Percentiles rank a stretch among this genome's conserved stretches.
These are phyloP conservation scores for Aramus guarauna DNA, from an alignment of 2,113 vertebrate species.

Conservation along the genomic window DNA sequence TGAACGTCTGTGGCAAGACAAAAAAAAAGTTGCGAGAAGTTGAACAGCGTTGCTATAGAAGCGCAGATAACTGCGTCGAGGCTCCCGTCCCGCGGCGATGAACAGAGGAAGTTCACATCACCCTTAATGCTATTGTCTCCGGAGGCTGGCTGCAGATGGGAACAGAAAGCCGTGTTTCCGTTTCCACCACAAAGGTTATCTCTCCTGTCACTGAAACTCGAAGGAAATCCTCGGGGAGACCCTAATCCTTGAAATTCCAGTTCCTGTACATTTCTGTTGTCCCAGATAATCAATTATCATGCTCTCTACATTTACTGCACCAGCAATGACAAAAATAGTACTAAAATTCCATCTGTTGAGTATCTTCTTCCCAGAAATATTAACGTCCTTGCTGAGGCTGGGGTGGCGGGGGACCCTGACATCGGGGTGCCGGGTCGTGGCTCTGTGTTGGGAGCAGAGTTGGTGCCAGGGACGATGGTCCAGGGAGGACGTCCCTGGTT, in stretches of 20 bases:
- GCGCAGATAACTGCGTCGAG: not conserved
- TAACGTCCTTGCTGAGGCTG: not conserved
- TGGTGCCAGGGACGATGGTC: fast-evolving
- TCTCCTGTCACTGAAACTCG: not conserved
- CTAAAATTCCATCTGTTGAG: conserved; percentile 44
- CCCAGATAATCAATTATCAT: conserved; percentile 56
- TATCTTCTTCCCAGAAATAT: conserved; percentile 28
- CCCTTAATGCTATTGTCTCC: not conserved
- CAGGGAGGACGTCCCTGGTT: not conserved
- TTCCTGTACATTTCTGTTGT: conserved; percentile 45
- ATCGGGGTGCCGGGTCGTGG: not conserved
- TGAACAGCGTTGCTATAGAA: not conserved
- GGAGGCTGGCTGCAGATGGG: conserved; percentile 24
- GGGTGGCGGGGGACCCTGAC: not conserved
- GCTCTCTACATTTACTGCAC: conserved; percentile 4
- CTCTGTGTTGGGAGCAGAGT: not conserved
- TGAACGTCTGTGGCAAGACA: not conserved
- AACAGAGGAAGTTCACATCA: conserved; percentile 41
- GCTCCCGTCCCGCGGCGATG: not conserved
- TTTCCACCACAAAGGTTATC: conserved; percentile 40
- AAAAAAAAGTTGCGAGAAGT: not conserved
- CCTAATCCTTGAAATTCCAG: conserved; percentile 61
- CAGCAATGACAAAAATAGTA: conserved; percentile 29
- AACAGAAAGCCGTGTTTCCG: conserved; percentile 27
- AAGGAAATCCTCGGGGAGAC: not conserved